Evolutionary conservation across 2,113 vertebrate species (phyloP).

Genomic region (Nothobranchius kuhntae): DNA sequence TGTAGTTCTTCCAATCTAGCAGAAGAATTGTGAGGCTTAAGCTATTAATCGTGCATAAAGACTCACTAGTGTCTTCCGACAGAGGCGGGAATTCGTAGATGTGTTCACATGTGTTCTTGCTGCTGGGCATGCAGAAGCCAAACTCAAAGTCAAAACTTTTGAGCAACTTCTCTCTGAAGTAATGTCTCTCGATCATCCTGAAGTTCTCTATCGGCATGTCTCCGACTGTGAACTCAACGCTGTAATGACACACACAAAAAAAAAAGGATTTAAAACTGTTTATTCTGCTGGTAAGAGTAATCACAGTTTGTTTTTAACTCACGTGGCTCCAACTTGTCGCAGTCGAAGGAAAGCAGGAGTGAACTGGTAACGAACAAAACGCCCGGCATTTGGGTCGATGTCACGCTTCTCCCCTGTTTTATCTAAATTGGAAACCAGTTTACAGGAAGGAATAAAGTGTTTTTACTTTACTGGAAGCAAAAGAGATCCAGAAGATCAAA

Average conservation of each 20-base stretch:
- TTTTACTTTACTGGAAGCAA: too few relatives aligned
- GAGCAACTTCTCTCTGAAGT: constrained; percentile 92
- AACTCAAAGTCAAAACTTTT: constrained; percentile 99
- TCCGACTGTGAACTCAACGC: constrained; percentile 96
- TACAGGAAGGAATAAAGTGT: too few relatives aligned
- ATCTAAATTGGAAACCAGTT: constrained; percentile 44
- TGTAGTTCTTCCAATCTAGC: too few relatives aligned
- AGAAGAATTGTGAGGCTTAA: too few relatives aligned
- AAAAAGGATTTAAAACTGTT: not conserved
- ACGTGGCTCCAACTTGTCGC: constrained; percentile 97
- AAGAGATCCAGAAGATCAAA: too few relatives aligned
- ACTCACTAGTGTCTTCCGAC: constrained; percentile 93
- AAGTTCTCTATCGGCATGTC: constrained; percentile 95
- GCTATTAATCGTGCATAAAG: not conserved
- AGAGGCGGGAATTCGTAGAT: constrained; percentile 97
- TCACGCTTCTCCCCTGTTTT: constrained; percentile 87
- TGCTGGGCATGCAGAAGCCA: constrained; percentile 98
- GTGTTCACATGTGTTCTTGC: constrained; percentile 97
- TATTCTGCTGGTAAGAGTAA: not conserved
- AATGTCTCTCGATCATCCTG: constrained; percentile 98
- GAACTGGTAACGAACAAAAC: constrained; percentile 96
- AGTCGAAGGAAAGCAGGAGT: constrained; percentile 94
- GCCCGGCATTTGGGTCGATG: constrained; percentile 89
- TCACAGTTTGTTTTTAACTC: constrained; percentile 70
- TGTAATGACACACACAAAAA: constrained; percentile 45